Percentiles rank a stretch among this genome's conserved stretches.
Evolutionary conservation across 2,888 invertebrate genomes (phyloP).

Genomic region (Acanthococcus lagerstroemiae): DNA sequence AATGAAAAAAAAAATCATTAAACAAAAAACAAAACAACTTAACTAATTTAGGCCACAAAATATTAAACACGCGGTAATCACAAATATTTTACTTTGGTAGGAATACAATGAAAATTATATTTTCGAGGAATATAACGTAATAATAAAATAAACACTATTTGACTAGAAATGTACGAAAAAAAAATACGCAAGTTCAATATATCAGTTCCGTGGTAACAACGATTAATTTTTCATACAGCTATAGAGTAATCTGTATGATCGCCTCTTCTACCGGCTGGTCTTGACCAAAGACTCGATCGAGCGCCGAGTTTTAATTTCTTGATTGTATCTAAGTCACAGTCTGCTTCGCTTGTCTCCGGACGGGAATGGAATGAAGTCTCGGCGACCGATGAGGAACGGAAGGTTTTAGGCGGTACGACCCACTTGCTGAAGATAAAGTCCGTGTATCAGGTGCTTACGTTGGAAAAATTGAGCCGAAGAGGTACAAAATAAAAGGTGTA

Average conservation of each 20-base stretch:
- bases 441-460: no score
- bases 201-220: constrained; percentile 13
- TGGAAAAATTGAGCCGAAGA: no score
- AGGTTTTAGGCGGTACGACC: constrained; percentile 43
- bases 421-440: constrained; percentile 46
- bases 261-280: constrained; percentile 41
- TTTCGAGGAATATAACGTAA: no score
- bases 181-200: no score
- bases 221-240: constrained; percentile 49
- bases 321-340: constrained; percentile 62
- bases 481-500: no score
- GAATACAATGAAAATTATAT: not conserved
- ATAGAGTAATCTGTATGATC: constrained; percentile 64
- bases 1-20: no score
- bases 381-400: constrained; percentile 39
- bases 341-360: constrained; percentile 53
- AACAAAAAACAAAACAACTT: no score
- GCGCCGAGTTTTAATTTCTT: constrained; percentile 61
- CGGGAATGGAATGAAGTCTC: constrained; percentile 39
- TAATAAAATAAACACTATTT: constrained; percentile 7
- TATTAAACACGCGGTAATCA: no score
- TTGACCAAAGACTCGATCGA: constrained; percentile 59
- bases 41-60: no score
- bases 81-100: constrained; percentile 2
- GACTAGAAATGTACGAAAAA: constrained; percentile 8